These are phyloP conservation scores for Perdita meconis DNA, from an alignment of 2,888 invertebrate genomes.

Conservation along the genomic window DNA sequence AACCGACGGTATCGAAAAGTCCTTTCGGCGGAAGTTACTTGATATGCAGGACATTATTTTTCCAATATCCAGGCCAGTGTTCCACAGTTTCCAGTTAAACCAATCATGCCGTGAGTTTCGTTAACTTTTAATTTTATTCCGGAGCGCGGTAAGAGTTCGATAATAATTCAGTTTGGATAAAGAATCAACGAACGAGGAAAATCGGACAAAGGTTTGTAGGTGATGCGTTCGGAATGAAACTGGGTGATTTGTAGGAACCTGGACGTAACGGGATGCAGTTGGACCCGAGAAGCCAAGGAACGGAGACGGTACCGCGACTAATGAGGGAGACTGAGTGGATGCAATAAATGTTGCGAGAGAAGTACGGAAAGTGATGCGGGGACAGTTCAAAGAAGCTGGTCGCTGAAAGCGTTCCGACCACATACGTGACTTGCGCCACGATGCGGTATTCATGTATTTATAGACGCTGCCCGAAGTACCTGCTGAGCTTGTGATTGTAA, in stretches of 20 bases:
- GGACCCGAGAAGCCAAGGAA: constrained; percentile 35
- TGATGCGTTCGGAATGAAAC: constrained; percentile 22
- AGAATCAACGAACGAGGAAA: not conserved
- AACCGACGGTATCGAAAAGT: too few species aligned
- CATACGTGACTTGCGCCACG: constrained; percentile 6
- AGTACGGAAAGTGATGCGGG: constrained; percentile 32
- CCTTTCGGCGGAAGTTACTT: too few species aligned
- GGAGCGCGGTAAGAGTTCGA: too few species aligned
- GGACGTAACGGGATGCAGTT: not conserved
- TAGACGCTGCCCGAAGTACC: constrained; percentile 31
- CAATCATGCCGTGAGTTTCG: too few species aligned
- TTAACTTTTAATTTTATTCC: not conserved
- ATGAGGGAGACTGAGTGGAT: constrained; percentile 45
- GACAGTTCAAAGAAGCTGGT: constrained; percentile 54
- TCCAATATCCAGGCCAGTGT: too few species aligned
- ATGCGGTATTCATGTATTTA: constrained; percentile 46
- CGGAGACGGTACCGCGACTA: constrained; percentile 32
- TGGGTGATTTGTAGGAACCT: constrained; percentile 30
- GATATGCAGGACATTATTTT: too few species aligned
- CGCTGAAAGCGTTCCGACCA: constrained; percentile 28
- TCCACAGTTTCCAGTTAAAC: too few species aligned
- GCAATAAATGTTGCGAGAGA: constrained; percentile 51
- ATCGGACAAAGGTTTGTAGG: not conserved
- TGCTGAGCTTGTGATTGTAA: constrained; percentile 11
- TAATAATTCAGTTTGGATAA: not conserved